Base-by-base conservation (phyloP, 2,113 vertebrate species). In the Atherinomorus stipes region DNA sequence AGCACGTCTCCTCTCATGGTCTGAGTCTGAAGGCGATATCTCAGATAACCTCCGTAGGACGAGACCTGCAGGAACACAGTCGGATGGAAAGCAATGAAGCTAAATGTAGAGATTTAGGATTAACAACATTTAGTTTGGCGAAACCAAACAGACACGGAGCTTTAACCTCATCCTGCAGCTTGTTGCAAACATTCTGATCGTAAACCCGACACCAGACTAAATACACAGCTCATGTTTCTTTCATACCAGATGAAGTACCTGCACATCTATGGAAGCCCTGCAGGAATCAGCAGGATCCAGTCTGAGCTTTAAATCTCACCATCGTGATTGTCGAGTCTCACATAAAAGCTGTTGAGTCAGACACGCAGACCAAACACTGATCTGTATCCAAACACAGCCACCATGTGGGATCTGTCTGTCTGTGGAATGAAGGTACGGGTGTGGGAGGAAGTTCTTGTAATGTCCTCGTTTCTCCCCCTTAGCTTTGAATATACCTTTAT, bases 1-100 rank as follows among this genome's bases (percentile, higher is more conserved):
- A 93, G 69, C 31, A 95, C 88, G 0, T 99, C 98, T 0, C 98
- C 98, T n/a, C 98, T 95, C 78, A 94, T 95, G 0, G 93, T 92
- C 91, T 98, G 93, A 0, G 96, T 96, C 71, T 95, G 94, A 42
- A 98, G 93, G 58, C 95, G 93, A 0, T 98, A 99, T 56, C 74
- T 94, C 59, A 99, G 91, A 50, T 89, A 92, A 8, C 97, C 97
- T 0, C 97, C 97, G 0, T 99, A 99, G 16, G 98, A 97, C 0
- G 96, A 98, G 38, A 99, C 96, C 98, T 99, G 80, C 0, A 49
- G 11, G 21, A 38, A 38, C 25, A 54, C 11, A 11, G 16, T 18
- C 1, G 11, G 23, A 15, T 19, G 10, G 19, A 1, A 11, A 47
- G n/a, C 4, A 23, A 28, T 15, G 13, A 38, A 22, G 3, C 47